Evolutionary conservation across 2,113 vertebrate genomes (phyloP).

Genomic region (Larimichthys crocea): DNA sequence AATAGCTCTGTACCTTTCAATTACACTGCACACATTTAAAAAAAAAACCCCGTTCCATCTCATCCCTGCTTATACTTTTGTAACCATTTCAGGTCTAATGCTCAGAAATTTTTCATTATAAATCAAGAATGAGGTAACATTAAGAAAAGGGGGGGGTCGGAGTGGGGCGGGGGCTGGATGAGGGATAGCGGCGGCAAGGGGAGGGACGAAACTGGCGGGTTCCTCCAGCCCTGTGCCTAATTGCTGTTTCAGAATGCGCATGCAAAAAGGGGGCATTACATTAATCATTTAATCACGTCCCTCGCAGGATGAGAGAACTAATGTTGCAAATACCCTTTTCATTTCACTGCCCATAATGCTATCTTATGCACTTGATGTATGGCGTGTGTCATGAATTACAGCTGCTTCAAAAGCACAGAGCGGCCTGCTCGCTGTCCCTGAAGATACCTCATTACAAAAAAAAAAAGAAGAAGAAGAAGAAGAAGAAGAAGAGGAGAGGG

Average conservation of each 20-base stretch:
- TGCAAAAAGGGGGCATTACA: slow-evolving; percentile 97
- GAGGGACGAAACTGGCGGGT: slow-evolving; percentile 90
- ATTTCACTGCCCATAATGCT: slow-evolving; percentile 99
- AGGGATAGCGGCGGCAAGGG: slow-evolving; percentile 83
- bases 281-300: slow-evolving; percentile 99
- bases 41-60: slow-evolving; percentile 87
- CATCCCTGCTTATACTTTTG: slow-evolving; percentile 90
- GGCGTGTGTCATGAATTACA: slow-evolving; percentile 99
- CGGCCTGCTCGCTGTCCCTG: slow-evolving; percentile 89
- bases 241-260: slow-evolving; percentile 99
- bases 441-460: slow-evolving; percentile 92
- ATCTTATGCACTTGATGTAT: slow-evolving; percentile 99
- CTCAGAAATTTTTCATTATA: slow-evolving; percentile 94
- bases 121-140: slow-evolving; percentile 87
- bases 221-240: slow-evolving; percentile 95
- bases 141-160: slow-evolving; percentile 21
- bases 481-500: not conserved
- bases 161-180: slow-evolving; percentile 32
- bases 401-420: slow-evolving; percentile 95
- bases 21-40: slow-evolving; percentile 91
- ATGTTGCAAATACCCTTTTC: slow-evolving; percentile 99
- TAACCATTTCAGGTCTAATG: slow-evolving; percentile 91
- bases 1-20: slow-evolving; percentile 92
- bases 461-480: slow-evolving; percentile 32
- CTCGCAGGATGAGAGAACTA: slow-evolving; percentile 99